These are phyloP conservation scores for Microcebus ravelobensis DNA, from an alignment of 2,113 vertebrate genomes.

Conservation along the genomic window DNA sequence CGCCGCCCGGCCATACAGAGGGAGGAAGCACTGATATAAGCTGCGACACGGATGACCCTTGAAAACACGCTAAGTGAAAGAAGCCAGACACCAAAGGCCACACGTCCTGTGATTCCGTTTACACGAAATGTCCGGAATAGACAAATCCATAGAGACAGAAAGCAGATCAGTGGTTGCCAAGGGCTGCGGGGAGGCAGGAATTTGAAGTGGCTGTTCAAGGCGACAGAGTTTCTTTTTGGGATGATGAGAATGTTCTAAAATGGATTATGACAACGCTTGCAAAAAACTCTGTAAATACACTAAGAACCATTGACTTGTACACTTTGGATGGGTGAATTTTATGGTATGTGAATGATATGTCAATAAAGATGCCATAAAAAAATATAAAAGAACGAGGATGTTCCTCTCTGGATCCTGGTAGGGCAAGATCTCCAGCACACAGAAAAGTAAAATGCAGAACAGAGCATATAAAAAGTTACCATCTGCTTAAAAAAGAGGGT, in stretches of 20 bases:
- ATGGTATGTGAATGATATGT: not conserved
- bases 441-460: not conserved
- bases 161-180: not conserved
- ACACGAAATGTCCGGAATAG: not conserved
- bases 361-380: not conserved
- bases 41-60: accelerated
- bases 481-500: not conserved
- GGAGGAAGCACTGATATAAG: not conserved
- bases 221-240: not conserved
- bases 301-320: too few species aligned
- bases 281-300: not conserved
- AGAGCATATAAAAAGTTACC: not conserved
- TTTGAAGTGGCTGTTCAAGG: not conserved
- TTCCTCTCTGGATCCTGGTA: not conserved
- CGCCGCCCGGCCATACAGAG: not conserved
- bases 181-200: not conserved
- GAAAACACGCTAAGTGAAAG: not conserved
- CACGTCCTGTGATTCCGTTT: too few species aligned
- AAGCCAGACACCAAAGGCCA: not conserved
- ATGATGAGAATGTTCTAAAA: not conserved
- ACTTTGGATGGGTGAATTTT: not conserved
- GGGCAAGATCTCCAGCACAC: too few species aligned
- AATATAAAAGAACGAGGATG: not conserved
- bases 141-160: not conserved
- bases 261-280: not conserved